Base-by-base conservation (phyloP, 92 coral and sea anemone genomes). In the Nematostella vectensis region DNA sequence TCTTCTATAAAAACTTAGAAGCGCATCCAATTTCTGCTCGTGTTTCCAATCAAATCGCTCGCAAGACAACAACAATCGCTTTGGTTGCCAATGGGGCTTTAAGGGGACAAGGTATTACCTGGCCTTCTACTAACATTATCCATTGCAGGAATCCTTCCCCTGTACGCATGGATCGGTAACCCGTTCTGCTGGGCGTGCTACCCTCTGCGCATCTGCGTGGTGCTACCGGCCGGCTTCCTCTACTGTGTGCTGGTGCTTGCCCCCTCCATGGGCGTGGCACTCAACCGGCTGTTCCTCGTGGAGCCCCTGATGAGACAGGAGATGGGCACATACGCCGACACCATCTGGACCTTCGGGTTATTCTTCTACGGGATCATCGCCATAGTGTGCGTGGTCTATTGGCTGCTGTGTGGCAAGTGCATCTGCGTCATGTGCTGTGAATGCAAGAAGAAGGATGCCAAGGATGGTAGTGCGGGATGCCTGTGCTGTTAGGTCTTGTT, bases 111-210 rank as follows among this genome's bases (percentile, higher is more conserved):
- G n/a, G n/a, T n/a, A n/a, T n/a, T n/a, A n/a, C n/a, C n/a, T n/a
- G n/a, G n/a, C n/a, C n/a, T n/a, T n/a, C n/a, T n/a, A n/a, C n/a
- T n/a, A n/a, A n/a, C n/a, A n/a, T n/a, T n/a, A n/a, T n/a, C n/a
- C n/a, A n/a, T n/a, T n/a, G n/a, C 69, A 91, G 98, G 98, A 3
- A 91, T 91, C 61, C 73, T 91, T 31, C 98, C 98, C 1, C 70
- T 91, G 50, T 91, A 86, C 74, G 67, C 89, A 30, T 91, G 98
- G 98, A 76, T 91, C 27, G 98, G 98, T 21, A 88, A 88, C 47
- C 98, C 98, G 0, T 91, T 86, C 85, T 91, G 98, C 56, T 85
- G 95, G 95, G 95, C 95, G 11, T 85, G 95, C 10, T 85, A 85
- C 63, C 95, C 95, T 23, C 68, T 88, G 27, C 98, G 98, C 28